These are phyloP conservation scores for Rhegmatorhina hoffmannsi DNA, from an alignment of 2,113 vertebrate species.

Conservation along the genomic window DNA sequence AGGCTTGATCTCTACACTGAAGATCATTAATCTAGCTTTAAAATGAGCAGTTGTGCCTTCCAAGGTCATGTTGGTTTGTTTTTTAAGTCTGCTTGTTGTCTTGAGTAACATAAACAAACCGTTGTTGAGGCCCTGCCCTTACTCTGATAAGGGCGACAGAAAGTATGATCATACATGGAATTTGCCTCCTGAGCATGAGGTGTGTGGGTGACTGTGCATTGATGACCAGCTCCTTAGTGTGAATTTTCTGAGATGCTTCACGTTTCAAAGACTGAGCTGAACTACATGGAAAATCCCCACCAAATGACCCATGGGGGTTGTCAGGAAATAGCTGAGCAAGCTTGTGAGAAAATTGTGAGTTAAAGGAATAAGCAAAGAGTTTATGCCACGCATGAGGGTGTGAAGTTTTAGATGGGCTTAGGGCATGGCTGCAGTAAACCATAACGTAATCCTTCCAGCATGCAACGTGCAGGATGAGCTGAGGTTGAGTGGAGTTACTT, in stretches of 20 bases:
- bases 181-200: not conserved
- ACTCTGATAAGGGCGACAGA: not conserved
- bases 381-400: not conserved
- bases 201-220: not conserved
- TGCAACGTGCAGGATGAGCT: rapidly evolving
- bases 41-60: not conserved
- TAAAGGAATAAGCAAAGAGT: not conserved
- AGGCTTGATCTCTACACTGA: not conserved
- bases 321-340: not conserved
- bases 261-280: not conserved
- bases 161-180: not conserved
- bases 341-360: not conserved
- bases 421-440: not conserved
- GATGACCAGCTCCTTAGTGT: not conserved
- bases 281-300: not conserved
- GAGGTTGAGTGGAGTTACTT: constrained; percentile 3
- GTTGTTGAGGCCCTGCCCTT: not conserved
- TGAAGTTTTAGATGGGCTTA: not conserved
- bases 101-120: not conserved
- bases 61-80: not conserved
- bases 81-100: constrained; percentile 9
- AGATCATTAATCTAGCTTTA: constrained; percentile 18
- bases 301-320: not conserved
- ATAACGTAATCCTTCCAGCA: not conserved
- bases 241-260: not conserved